A percentile compares a stretch with the other conserved stretches of the same genome.
phyloP scores from a whole-genome alignment of 2,113 vertebrate species.

The Nothocercus julius region DNA sequence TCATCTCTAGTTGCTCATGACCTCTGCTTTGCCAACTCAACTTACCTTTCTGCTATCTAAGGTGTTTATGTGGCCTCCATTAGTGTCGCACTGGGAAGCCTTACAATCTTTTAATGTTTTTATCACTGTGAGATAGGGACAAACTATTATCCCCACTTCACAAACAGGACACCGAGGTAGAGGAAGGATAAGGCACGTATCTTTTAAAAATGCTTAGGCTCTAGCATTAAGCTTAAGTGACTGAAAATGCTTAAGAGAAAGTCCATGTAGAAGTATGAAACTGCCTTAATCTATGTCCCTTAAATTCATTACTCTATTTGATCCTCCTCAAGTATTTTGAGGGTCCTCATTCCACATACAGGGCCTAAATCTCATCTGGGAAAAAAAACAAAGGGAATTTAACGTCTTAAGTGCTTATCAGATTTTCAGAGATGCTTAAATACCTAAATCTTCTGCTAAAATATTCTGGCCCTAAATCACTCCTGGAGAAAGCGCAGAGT shows the following conservation, averaged over 20 bases:
- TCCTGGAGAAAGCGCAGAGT: neutral
- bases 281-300: neutral
- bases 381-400: neutral
- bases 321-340: neutral
- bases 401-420: neutral
- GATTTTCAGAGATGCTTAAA: neutral
- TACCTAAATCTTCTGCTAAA: neutral
- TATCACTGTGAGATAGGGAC: slow-evolving; percentile 33
- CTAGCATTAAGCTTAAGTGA: neutral
- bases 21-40: slow-evolving; percentile 39
- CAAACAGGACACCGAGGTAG: neutral
- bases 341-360: neutral
- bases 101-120: slow-evolving; percentile 35
- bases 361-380: neutral
- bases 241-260: neutral
- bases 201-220: neutral
- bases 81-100: neutral
- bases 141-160: slow-evolving; percentile 17
- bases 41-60: slow-evolving; percentile 19
- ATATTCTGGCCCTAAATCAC: neutral
- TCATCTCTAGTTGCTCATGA: slow-evolving; percentile 26
- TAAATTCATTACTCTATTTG: neutral
- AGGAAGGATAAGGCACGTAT: neutral
- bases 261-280: neutral
- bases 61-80: slow-evolving; percentile 46